Percentiles rank a stretch among this genome's conserved stretches.
These are phyloP conservation scores for Cephus cinctus DNA, from an alignment of 1,140 invertebrate genomes.

Conservation along the genomic window DNA sequence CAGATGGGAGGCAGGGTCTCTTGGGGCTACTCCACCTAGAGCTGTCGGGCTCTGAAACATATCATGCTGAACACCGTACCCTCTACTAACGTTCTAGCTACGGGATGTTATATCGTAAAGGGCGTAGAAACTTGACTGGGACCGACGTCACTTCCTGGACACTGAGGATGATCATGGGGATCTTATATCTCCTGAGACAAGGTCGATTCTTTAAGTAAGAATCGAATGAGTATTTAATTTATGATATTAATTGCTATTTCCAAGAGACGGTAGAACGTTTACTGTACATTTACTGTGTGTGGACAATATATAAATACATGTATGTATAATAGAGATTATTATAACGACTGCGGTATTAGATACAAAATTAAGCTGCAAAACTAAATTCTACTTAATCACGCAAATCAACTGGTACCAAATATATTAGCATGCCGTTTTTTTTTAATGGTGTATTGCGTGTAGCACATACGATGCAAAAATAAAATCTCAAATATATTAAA, in stretches of 20 bases:
- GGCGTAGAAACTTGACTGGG: no score
- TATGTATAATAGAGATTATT: no score
- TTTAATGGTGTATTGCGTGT: no score
- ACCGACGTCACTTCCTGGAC: no score
- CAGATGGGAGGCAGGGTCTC: slow-evolving; percentile 61
- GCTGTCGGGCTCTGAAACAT: slow-evolving; percentile 61
- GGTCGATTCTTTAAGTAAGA: no score
- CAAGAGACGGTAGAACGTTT: neutral
- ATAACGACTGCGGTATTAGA: neutral
- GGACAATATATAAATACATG: no score
- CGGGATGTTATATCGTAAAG: slow-evolving; percentile 18
- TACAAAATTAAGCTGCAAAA: slow-evolving; percentile 1
- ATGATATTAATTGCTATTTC: neutral
- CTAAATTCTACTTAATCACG: slow-evolving; percentile 10
- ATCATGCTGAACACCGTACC: slow-evolving; percentile 50
- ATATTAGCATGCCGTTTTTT: slow-evolving; percentile 16
- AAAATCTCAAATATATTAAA: no score
- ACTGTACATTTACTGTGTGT: no score
- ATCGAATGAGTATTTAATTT: neutral
- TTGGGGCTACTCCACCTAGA: slow-evolving; percentile 49
- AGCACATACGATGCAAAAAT: no score
- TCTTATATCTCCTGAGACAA: no score
- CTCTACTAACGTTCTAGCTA: slow-evolving; percentile 38
- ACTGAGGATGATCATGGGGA: no score
- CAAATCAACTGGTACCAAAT: slow-evolving; percentile 20